phyloP scores from a whole-genome alignment of 2,113 vertebrate genomes.

The Archocentrus centrarchus region DNA sequence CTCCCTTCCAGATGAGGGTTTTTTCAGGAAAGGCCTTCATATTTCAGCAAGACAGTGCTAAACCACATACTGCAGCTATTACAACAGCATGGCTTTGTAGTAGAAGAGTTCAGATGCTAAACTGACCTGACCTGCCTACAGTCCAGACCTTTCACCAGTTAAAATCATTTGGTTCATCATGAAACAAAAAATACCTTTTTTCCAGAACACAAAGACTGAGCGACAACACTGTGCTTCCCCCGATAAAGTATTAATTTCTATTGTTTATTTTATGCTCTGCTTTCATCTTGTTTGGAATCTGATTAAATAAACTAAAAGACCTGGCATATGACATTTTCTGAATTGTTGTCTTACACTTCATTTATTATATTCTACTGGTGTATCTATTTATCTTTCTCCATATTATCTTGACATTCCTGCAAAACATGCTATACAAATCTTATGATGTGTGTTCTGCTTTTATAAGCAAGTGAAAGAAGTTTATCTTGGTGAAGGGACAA shows the following conservation, averaged over 20 bases:
- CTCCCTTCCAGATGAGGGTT: too few relatives aligned
- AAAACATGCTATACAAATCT: neutral
- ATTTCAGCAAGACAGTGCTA: neutral
- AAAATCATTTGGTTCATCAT: neutral
- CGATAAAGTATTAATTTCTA: neutral
- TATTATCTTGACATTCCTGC: conserved; percentile 1
- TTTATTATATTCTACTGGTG: neutral
- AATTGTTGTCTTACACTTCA: neutral
- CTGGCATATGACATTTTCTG: neutral
- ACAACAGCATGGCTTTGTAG: too few relatives aligned
- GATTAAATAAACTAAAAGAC: neutral
- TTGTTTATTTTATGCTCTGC: neutral
- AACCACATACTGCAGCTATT: neutral
- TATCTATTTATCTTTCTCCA: neutral
- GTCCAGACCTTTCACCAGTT: neutral
- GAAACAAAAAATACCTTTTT: neutral
- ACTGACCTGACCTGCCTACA: neutral
- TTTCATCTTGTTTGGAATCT: conserved; percentile 2
- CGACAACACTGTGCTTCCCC: conserved; percentile 14
- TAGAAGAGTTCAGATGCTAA: neutral
- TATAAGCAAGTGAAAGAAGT: neutral
- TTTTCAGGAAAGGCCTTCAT: neutral
- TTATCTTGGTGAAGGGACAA: conserved; percentile 5
- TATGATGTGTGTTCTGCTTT: neutral
- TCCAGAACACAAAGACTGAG: conserved; percentile 3